Conservation (phyloP, 2,113 vertebrate species). For the Oxyura jamaicensis region DNA sequence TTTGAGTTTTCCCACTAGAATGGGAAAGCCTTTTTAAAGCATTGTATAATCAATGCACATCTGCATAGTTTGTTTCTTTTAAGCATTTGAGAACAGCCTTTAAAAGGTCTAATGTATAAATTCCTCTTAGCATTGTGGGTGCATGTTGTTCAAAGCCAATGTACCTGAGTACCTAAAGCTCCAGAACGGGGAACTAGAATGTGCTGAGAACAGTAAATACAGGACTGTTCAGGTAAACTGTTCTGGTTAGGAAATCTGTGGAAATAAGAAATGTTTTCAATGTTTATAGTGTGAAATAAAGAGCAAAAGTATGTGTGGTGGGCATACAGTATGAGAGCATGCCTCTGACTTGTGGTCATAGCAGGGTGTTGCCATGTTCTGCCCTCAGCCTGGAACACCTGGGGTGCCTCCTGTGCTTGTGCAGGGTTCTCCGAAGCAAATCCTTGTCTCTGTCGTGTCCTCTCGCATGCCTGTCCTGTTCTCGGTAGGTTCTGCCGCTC, state of each 20-base stretch:
- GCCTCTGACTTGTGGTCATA: rapidly evolving
- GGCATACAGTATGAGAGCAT: rapidly evolving
- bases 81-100: not conserved
- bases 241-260: not conserved
- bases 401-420: not conserved
- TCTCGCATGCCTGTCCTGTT: conserved; percentile 26
- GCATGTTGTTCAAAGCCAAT: not conserved
- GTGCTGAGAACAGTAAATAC: not conserved
- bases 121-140: not conserved
- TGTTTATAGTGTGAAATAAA: too few species aligned
- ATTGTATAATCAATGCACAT: not conserved
- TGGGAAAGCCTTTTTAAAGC: not conserved
- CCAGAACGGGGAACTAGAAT: rapidly evolving
- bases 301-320: not conserved
- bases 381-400: not conserved
- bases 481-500: conserved; percentile 64
- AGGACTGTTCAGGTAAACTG: not conserved
- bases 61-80: not conserved
- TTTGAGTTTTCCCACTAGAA: not conserved
- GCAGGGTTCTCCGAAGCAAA: not conserved
- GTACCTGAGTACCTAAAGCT: not conserved
- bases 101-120: not conserved
- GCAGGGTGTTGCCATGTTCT: not conserved
- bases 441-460: not conserved
- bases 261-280: not conserved